A percentile compares a stretch with the other conserved stretches of the same genome.
phyloP scores from a whole-genome alignment of 2,797 vertebrate species.

The Clarias fuscus region DNA sequence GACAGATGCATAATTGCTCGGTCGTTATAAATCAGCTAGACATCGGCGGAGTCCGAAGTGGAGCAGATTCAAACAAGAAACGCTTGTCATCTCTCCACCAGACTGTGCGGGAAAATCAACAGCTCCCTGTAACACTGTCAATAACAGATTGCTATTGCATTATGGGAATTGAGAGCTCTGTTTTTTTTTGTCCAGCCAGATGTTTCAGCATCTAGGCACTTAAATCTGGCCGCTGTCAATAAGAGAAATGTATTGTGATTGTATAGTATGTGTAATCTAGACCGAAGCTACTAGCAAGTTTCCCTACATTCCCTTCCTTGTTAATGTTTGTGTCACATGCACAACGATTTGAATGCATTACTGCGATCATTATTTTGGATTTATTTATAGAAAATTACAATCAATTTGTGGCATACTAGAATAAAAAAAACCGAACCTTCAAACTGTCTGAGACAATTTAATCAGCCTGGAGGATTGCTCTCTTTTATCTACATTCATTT shows the following conservation, averaged over 20 bases:
- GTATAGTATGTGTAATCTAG: neutral
- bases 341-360: neutral
- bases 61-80: constrained; percentile 23
- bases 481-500: neutral
- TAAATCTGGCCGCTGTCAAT: constrained; percentile 8
- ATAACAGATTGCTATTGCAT: constrained; percentile 25
- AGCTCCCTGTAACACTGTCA: constrained; percentile 25
- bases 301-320: too few relatives aligned
- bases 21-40: constrained; percentile 24
- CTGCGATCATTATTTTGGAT: constrained; percentile 7
- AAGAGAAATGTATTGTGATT: neutral
- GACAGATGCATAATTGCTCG: constrained; percentile 33
- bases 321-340: neutral
- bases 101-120: constrained; percentile 32
- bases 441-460: neutral
- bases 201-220: constrained; percentile 22
- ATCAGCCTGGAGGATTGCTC: constrained; percentile 9
- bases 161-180: constrained; percentile 10
- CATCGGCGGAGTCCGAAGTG: constrained; percentile 18
- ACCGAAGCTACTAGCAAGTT: neutral
- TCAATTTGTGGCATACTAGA: neutral
- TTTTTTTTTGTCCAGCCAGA: constrained; percentile 4
- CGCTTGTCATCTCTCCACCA: constrained; percentile 38
- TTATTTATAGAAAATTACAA: constrained; percentile 11
- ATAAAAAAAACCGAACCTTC: constrained; percentile 5